Evolutionary conservation across 2,797 vertebrate genomes (phyloP), one percentile per base, ranked within the genome.

Genomic region (Siniperca obscura): DNA sequence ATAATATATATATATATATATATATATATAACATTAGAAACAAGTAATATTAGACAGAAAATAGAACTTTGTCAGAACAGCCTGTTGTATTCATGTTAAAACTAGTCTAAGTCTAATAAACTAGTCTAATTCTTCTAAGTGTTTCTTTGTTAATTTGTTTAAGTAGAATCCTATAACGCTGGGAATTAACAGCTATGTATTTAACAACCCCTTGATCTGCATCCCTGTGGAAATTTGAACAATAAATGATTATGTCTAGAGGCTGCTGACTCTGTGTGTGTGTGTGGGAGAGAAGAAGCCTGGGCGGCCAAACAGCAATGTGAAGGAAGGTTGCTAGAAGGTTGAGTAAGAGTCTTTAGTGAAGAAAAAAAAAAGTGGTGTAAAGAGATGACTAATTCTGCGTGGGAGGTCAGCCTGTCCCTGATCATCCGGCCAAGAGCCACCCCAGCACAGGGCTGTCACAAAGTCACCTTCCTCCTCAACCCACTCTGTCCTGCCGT

Each of bases 341-440:
- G 90, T 88, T 94, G 90, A 90, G 90, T 89, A 89, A 90, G 90
- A 91, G 85, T 91, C 87, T 92, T 90, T 69, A 90, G 82, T 83
- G 82, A 77, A 88, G 83, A 85, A 79, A 78, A 84, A 90, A 87
- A 78, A 50, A 93, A 92, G 83, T 92, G 90, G 86, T 93, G 90
- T 94, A 94, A 93, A 92, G 88, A 87, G 86, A 95, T 95, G 94
- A 96, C 92, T 95, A 95, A 95, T 94, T 90, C 80, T 94, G 94
- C 85, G 95, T 96, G 92, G 94, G 95, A 94, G 93, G 89, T 94
- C 93, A 93, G 92, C 90, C 92, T 95, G 94, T 94, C 94, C 89
- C 90, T 91, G 84, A 91, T 92, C 86, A 91, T 86, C 68, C 74
- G 77, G 93, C 94, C 93, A 94, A 92, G 70, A 92, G 93, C 90